Conservation (phyloP, 1,140 invertebrate species). For the Bemisia tabaci region DNA sequence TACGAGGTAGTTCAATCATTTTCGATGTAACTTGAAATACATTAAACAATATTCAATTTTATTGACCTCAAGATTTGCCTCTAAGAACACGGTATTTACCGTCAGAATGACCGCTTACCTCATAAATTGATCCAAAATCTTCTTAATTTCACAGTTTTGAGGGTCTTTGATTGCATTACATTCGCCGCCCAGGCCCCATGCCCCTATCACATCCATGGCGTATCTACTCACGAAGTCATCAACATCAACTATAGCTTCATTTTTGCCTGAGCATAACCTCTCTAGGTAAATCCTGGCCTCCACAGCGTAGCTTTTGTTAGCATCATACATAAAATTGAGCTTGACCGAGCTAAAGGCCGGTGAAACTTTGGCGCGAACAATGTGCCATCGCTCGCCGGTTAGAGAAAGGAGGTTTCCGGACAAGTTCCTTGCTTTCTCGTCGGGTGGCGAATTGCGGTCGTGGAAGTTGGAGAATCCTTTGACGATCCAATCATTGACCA, state of each 20-base stretch:
- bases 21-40: too few species aligned
- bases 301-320: too few species aligned
- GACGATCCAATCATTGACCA: constrained; percentile 32
- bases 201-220: constrained; percentile 47
- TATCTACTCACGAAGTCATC: constrained; percentile 42
- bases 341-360: constrained; percentile 32
- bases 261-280: too few species aligned
- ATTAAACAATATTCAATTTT: too few species aligned
- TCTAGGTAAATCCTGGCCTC: too few species aligned
- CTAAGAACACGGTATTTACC: too few species aligned
- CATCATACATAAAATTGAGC: constrained; percentile 40
- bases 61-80: too few species aligned
- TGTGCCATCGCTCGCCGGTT: constrained; percentile 27
- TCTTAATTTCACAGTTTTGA: too few species aligned
- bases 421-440: constrained; percentile 22
- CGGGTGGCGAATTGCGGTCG: constrained; percentile 22
- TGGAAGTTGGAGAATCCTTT: constrained; percentile 35
- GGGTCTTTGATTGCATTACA: constrained; percentile 39
- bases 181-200: constrained; percentile 44
- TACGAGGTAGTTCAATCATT: too few species aligned
- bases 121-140: too few species aligned
- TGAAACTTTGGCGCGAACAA: constrained; percentile 28
- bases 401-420: constrained; percentile 18
- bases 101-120: too few species aligned
- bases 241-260: constrained; percentile 33